A percentile compares a stretch with the other conserved stretches of the same genome.
Evolutionary conservation across 2,888 invertebrate genomes (phyloP).

Genomic region (Choreutis nemorana): DNA sequence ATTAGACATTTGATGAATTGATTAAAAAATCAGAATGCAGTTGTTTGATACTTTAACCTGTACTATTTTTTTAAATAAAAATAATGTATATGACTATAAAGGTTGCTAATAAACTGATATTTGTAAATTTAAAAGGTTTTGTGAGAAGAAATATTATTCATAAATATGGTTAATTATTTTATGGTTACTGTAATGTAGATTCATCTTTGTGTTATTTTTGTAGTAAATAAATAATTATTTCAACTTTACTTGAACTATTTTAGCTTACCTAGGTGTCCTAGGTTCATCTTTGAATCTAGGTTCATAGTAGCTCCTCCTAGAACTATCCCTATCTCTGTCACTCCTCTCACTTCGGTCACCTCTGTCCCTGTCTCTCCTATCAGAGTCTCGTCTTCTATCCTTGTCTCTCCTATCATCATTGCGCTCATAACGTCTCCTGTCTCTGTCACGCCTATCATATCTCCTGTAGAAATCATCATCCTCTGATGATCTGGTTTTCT

Average conservation of each 20-base stretch:
- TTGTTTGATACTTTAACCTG: too few relatives aligned
- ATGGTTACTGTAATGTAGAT: too few relatives aligned
- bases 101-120: too few relatives aligned
- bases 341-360: constrained; percentile 28
- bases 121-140: too few relatives aligned
- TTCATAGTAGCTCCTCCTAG: constrained; percentile 59
- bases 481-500: constrained; percentile 39
- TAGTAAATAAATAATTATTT: too few relatives aligned
- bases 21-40: too few relatives aligned
- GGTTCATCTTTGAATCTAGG: constrained; percentile 86
- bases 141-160: too few relatives aligned
- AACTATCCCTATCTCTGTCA: constrained; percentile 35
- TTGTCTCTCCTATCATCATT: constrained; percentile 20
- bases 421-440: constrained; percentile 16
- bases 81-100: too few relatives aligned
- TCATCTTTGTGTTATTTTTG: too few relatives aligned
- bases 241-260: too few relatives aligned
- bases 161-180: too few relatives aligned
- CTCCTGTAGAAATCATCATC: constrained; percentile 25
- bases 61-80: too few relatives aligned
- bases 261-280: constrained; percentile 74
- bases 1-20: background rate
- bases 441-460: constrained; percentile 21
- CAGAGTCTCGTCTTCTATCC: constrained; percentile 23
- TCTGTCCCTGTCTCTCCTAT: constrained; percentile 24